Percentiles rank a stretch among this genome's conserved stretches.
Conservation (phyloP, 2,888 invertebrate genomes). For the Campaea margaritaria region DNA sequence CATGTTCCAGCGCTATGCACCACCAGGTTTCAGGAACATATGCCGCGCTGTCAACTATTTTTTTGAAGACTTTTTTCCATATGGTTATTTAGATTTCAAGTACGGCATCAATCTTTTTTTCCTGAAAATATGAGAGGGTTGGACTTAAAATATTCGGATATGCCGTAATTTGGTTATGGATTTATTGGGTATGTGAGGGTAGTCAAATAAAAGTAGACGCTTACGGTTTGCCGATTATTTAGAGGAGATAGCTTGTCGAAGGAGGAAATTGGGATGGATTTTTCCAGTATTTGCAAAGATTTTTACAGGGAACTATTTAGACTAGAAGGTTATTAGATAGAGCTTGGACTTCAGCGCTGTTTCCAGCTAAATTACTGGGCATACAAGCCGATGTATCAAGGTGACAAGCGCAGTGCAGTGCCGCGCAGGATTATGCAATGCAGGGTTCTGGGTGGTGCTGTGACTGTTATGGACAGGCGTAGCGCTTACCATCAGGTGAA, state of each 20-base stretch:
- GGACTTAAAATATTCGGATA: conserved; percentile 43
- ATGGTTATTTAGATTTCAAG: conserved; percentile 43
- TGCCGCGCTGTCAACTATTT: conserved; percentile 52
- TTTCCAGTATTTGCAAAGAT: not conserved
- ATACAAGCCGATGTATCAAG: no score
- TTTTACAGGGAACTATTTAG: no score
- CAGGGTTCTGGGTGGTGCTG: no score
- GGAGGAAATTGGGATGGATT: conserved; percentile 14
- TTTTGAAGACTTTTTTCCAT: conserved; percentile 42
- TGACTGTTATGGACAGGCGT: no score
- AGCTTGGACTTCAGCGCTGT: no score
- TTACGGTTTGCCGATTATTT: conserved; percentile 34
- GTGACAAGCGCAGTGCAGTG: no score
- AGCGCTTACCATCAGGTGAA: no score
- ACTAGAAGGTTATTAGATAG: no score
- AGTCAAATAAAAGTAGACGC: conserved; percentile 40
- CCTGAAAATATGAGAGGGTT: conserved; percentile 38
- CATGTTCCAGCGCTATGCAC: not conserved
- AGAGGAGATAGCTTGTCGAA: conserved; percentile 14
- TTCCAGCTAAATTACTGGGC: no score
- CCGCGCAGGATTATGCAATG: no score
- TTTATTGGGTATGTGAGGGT: conserved; percentile 38
- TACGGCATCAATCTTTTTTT: conserved; percentile 42
- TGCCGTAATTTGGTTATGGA: conserved; percentile 43
- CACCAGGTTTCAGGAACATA: conserved; percentile 37